Evolutionary conservation across 2,113 vertebrate genomes (phyloP).

Genomic region (Chaetura pelagica): DNA sequence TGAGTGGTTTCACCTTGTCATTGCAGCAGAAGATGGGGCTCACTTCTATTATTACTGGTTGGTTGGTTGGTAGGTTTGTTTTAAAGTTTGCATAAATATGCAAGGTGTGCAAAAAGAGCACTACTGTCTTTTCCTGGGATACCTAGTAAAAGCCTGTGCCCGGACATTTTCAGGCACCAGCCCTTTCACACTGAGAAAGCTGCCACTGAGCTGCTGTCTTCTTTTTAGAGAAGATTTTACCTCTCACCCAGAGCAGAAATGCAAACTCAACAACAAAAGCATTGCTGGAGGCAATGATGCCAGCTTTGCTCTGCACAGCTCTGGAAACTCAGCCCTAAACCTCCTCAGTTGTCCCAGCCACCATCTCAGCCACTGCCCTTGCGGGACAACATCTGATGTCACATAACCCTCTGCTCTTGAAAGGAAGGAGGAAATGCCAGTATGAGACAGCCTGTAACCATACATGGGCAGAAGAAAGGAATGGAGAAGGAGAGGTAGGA

Average conservation of each 20-base stretch:
- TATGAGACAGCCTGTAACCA: background rate
- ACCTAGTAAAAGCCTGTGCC: background rate
- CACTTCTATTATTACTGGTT: background rate
- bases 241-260: background rate
- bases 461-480: background rate
- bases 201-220: background rate
- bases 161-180: background rate
- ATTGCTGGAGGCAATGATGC: background rate
- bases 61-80: background rate
- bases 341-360: background rate
- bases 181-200: background rate
- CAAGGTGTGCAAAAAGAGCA: background rate
- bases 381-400: background rate
- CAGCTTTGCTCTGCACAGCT: background rate
- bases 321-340: background rate
- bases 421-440: background rate
- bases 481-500: background rate
- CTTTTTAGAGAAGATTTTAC: background rate
- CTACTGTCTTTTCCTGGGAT: background rate
- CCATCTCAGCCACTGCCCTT: background rate
- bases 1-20: background rate
- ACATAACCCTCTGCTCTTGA: background rate
- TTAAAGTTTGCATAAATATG: background rate
- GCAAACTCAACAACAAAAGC: background rate
- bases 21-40: background rate